These are phyloP conservation scores for Tetragonisca angustula DNA, from an alignment of 2,888 invertebrate genomes.

Conservation along the genomic window DNA sequence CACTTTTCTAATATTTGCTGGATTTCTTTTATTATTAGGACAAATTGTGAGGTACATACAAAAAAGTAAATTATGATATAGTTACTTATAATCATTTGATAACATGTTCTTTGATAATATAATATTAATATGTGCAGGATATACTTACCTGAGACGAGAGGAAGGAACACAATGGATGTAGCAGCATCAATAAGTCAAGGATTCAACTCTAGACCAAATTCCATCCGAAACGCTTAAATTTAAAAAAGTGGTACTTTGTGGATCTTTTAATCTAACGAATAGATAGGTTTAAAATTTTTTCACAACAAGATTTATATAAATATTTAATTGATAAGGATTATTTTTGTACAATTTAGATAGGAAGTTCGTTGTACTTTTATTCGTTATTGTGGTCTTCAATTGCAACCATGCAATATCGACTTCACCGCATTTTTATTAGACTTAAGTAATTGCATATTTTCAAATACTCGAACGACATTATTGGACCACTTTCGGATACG, in stretches of 20 bases:
- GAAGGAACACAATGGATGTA: slow-evolving; percentile 88
- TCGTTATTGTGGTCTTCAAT: not conserved
- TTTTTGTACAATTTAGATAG: not conserved
- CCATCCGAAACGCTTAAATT: not conserved
- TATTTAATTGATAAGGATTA: slow-evolving; percentile 1
- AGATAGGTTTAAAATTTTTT: slow-evolving; percentile 13
- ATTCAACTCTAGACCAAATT: slow-evolving; percentile 85
- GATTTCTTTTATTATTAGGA: slow-evolving; percentile 85
- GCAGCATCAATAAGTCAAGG: slow-evolving; percentile 88
- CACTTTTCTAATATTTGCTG: slow-evolving; percentile 91
- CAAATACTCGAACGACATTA: not conserved
- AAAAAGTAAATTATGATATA: slow-evolving; percentile 61
- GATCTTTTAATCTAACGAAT: not conserved
- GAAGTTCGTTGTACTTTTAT: not conserved
- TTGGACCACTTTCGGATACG: slow-evolving; percentile 4
- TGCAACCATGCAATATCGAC: not conserved
- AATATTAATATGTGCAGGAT: slow-evolving; percentile 82
- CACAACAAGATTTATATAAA: slow-evolving; percentile 15
- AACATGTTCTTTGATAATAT: slow-evolving; percentile 73
- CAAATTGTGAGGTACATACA: slow-evolving; percentile 86
- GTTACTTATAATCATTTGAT: slow-evolving; percentile 62
- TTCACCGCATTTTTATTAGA: not conserved
- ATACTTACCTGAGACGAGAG: slow-evolving; percentile 91
- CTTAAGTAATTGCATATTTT: not conserved
- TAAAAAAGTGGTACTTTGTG: not conserved